Base-by-base conservation (phyloP, 1,140 invertebrate species). In the Cydia splendana region DNA sequence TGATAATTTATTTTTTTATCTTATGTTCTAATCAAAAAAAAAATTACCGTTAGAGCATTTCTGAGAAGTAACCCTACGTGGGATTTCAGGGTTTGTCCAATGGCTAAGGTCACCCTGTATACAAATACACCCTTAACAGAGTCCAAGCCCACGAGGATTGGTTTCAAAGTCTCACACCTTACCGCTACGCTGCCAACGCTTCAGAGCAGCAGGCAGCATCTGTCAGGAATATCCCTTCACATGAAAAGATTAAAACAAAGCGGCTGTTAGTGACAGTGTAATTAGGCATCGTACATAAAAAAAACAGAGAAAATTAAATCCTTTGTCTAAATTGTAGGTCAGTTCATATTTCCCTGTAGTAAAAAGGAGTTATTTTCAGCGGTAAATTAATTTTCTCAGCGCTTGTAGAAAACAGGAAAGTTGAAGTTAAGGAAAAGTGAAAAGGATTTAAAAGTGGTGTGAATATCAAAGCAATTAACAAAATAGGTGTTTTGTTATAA, bases 211-310 rank as follows among this genome's bases (percentile, higher is more conserved):
- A 51, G 6, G 18, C n/a, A 53, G 45, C 12, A 7, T 53, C 51
- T 53, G n/a, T 53, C 5, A n/a, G 15, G 2, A 53, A 53, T 53
- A 62, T 12, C 15, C 10, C 57, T 24, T 62, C 57, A 24, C 7
- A 62, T 20, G 5, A 81, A 81, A 81, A 81, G 78, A 81, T 81
- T 80, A 75, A 42, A 67, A 67, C 57, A 77, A 80, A 84, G 77
- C 75, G 77, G 20, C 76, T 80, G 78, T 75, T 74, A 76, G 74
- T 75, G 80, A 79, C 79, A 75, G 62, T 65, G 74, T 84, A 84
- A 84, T 82, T 84, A 81, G 80, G 77, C 69, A 74, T 71, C 75
- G 28, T 78, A 75, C 74, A 57, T 77, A 77, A 74, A 74, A 77
- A 77, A 69, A 77, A 57, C 75, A 4, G 42, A 75, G 73, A 78